Percentiles rank a stretch among this genome's conserved stretches.
Conservation (phyloP, 1,140 invertebrate species). For the Zeugodacus cucurbitae region DNA sequence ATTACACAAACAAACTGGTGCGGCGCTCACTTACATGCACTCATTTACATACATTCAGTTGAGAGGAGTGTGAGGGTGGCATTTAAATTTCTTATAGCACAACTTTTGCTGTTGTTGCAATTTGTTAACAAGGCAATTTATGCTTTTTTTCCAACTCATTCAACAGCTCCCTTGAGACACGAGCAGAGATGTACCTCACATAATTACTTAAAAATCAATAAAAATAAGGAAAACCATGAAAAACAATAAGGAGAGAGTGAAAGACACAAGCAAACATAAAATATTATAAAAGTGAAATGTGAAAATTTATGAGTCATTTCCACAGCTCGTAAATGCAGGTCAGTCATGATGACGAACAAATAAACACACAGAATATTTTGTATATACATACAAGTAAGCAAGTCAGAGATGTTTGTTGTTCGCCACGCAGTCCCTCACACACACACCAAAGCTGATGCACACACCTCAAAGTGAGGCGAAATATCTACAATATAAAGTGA, state of each 20-base stretch:
- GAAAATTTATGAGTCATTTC: slow-evolving; percentile 31
- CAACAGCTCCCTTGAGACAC: neutral
- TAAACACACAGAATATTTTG: neutral
- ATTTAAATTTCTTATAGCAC: neutral
- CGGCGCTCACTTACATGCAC: neutral
- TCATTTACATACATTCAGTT: neutral
- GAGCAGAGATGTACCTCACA: neutral
- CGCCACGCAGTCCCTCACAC: too few relatives aligned
- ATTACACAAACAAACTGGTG: neutral
- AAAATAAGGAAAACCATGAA: neutral
- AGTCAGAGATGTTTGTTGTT: neutral
- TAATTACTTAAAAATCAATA: slow-evolving; percentile 35
- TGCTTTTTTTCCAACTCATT: slow-evolving; percentile 6
- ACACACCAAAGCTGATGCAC: neutral
- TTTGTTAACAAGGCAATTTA: slow-evolving; percentile 6
- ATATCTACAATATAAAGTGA: neutral
- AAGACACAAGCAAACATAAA: neutral
- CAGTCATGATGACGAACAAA: neutral
- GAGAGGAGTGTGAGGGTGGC: neutral
- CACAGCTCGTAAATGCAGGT: slow-evolving; percentile 22
- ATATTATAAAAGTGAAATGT: slow-evolving; percentile 13
- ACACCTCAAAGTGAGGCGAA: neutral
- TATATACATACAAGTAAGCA: neutral
- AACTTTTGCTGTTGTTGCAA: neutral
- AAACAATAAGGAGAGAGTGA: neutral